phyloP scores from a whole-genome alignment of 2,888 invertebrate species.

The Leptinotarsa peninsularis region DNA sequence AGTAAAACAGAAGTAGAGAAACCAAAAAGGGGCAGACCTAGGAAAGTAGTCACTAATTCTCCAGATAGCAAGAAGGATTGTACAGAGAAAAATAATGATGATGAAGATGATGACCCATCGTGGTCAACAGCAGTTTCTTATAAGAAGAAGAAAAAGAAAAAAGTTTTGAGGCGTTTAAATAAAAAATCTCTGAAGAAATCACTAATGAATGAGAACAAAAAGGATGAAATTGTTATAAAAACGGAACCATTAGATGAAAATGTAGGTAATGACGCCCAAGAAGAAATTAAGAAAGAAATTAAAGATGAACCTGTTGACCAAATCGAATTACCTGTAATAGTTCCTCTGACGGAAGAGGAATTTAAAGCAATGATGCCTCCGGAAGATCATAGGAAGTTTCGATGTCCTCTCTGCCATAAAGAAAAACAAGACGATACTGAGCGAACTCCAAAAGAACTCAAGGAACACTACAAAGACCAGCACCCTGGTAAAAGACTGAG shows the following conservation, averaged over 20 bases:
- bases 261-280: constrained; percentile 11
- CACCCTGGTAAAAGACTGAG: constrained; percentile 58
- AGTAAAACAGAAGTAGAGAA: constrained; percentile 22
- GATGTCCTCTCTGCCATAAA: constrained; percentile 56
- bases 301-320: constrained; percentile 45
- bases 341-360: constrained; percentile 43
- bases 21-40: constrained; percentile 19
- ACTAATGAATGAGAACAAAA: constrained; percentile 21
- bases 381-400: constrained; percentile 42
- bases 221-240: constrained; percentile 35
- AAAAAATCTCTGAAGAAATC: constrained; percentile 27
- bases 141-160: constrained; percentile 38
- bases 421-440: constrained; percentile 54
- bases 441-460: constrained; percentile 53
- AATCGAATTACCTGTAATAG: constrained; percentile 38
- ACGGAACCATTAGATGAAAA: constrained; percentile 37
- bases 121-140: constrained; percentile 28
- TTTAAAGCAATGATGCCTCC: constrained; percentile 41
- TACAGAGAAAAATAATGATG: neutral
- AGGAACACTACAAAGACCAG: constrained; percentile 54
- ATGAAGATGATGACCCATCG: constrained; percentile 37
- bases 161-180: constrained; percentile 30
- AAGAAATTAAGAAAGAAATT: constrained; percentile 48
- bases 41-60: neutral
- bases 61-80: neutral